Evolutionary conservation across 2,888 invertebrate species (phyloP), one percentile per base, ranked within the genome.

Genomic region (Phymatocera aterrima): DNA sequence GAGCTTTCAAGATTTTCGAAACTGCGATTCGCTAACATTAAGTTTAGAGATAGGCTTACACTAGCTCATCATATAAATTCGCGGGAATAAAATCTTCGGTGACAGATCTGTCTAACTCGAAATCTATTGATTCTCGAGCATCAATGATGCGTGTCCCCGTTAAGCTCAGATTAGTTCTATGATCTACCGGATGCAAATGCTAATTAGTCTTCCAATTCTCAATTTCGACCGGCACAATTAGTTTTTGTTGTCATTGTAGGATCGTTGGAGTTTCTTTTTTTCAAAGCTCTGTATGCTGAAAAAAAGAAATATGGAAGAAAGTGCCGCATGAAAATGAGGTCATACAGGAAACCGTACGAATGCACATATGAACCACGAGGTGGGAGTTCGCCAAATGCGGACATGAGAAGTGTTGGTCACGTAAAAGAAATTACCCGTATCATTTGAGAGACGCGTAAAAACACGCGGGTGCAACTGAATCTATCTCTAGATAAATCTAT

Each of bases 301-400:
- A 74, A 74, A 60, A 78, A 57, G 43, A 78, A 60, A 74, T 78
- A 61, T 70, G 74, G 77, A 79, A 83, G 80, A 83, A 85, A 85
- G 85, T 81, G 83, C 57, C 8, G 54, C 68, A 79, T 60, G 75
- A 70, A 79, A 84, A 83, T 64, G 80, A 64, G 85, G 84, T 80
- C 84, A 81, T 74, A 34, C 72, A 43, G 21, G 85, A 84, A 84
- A 82, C 81, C 84, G 70, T 81, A 80, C 81, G 61, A 60, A 72
- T 70, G 57, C n/a, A n/a, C n/a, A n/a, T 74, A 54, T 37, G 75
- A 57, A 21, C 43, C 57, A 21, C 18, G n/a, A 37, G 74, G 74
- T 37, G 54, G 37, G 75, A 75, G 40, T 57, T 72, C 8, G 72
- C 72, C 24, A 72, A 31, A 72, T 15, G 51, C 34, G 51, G 31